phyloP scores from a whole-genome alignment of 2,888 invertebrate species.

The Crioceris asparagi region DNA sequence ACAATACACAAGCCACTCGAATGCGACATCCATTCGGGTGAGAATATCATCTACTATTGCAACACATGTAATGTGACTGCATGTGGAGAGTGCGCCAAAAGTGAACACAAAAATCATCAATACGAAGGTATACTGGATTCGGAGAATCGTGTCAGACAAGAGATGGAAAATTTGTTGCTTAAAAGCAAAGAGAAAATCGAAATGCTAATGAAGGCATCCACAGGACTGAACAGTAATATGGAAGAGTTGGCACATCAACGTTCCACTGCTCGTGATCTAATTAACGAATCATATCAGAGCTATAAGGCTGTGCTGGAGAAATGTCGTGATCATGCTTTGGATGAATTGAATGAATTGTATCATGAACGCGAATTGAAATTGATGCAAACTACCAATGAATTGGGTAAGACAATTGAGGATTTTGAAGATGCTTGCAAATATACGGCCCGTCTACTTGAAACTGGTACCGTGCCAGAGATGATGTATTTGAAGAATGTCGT shows the following conservation, averaged over 20 bases:
- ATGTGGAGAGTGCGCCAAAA: slow-evolving; percentile 77
- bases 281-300: slow-evolving; percentile 69
- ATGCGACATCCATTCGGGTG: slow-evolving; percentile 70
- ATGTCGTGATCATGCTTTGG: slow-evolving; percentile 63
- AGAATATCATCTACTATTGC: slow-evolving; percentile 81
- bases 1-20: slow-evolving; percentile 84
- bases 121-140: slow-evolving; percentile 74
- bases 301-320: slow-evolving; percentile 74
- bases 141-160: slow-evolving; percentile 62
- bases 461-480: slow-evolving; percentile 77
- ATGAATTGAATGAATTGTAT: slow-evolving; percentile 65
- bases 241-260: slow-evolving; percentile 80
- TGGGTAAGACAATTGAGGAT: slow-evolving; percentile 74
- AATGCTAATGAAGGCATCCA: slow-evolving; percentile 65
- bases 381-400: slow-evolving; percentile 72
- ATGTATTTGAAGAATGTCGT: slow-evolving; percentile 73
- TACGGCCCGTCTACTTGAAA: slow-evolving; percentile 67
- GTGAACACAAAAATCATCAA: slow-evolving; percentile 71
- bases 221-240: slow-evolving; percentile 65
- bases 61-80: slow-evolving; percentile 77
- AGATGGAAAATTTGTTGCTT: slow-evolving; percentile 60
- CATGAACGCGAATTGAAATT: slow-evolving; percentile 77
- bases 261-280: slow-evolving; percentile 72
- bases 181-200: slow-evolving; percentile 68
- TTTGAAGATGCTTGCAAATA: slow-evolving; percentile 83